Conservation (phyloP, 2,113 vertebrate species). For the Atlantisia rogersi region DNA sequence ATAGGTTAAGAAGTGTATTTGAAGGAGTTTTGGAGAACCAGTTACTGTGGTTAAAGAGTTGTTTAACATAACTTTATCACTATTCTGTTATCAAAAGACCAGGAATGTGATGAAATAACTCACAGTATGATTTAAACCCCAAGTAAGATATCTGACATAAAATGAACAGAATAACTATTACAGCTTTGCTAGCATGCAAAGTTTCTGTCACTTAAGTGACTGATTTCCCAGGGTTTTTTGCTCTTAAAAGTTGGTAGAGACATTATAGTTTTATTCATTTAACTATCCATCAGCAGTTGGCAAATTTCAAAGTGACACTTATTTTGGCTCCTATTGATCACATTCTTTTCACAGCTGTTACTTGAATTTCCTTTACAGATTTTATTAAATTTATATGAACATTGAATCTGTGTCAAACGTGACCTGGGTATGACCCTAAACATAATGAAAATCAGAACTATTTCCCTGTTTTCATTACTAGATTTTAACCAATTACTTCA, state of each 20-base stretch:
- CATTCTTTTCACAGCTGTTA: slow-evolving; percentile 69
- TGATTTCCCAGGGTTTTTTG: slow-evolving; percentile 44
- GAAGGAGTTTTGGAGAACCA: slow-evolving; percentile 3
- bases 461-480: slow-evolving; percentile 62
- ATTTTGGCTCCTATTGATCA: slow-evolving; percentile 68
- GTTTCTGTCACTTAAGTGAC: slow-evolving; percentile 18
- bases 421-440: slow-evolving; percentile 66
- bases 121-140: not conserved
- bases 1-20: not conserved
- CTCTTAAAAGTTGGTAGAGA: slow-evolving; percentile 49
- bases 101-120: slow-evolving; percentile 25
- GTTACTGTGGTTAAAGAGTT: not conserved
- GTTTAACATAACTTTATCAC: slow-evolving; percentile 29
- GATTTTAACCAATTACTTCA: slow-evolving; percentile 71
- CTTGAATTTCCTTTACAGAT: slow-evolving; percentile 69
- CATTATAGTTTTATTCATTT: slow-evolving; percentile 46
- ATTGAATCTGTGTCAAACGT: slow-evolving; percentile 68
- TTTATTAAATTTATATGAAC: slow-evolving; percentile 78
- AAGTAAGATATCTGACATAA: not conserved
- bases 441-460: slow-evolving; percentile 72
- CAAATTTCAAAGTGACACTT: slow-evolving; percentile 70
- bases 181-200: not conserved
- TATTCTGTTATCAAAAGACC: not conserved
- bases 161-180: slow-evolving; percentile 18
- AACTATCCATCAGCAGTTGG: slow-evolving; percentile 58